A percentile compares a stretch with the other conserved stretches of the same genome.
phyloP scores from a whole-genome alignment of 2,797 vertebrate genomes.

The Heteromormyrus szaboi region DNA sequence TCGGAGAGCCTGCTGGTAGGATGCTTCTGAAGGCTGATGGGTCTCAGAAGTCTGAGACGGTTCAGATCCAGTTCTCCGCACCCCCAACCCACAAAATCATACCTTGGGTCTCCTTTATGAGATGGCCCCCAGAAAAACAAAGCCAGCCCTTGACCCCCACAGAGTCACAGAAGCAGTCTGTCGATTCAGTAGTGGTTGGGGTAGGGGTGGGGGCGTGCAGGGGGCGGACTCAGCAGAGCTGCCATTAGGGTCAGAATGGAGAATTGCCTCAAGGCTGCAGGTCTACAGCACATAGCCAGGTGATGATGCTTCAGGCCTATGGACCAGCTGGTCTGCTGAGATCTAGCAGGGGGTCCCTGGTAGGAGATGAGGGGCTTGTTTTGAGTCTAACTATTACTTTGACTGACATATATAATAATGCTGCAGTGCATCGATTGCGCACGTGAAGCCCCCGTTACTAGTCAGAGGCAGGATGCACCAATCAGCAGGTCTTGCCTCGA shows the following conservation, averaged over 20 bases:
- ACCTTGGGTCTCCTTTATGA: neutral
- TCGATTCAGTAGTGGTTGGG: neutral
- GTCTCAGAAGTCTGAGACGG: neutral
- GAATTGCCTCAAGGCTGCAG: neutral
- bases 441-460: neutral
- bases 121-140: neutral
- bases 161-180: neutral
- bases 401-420: constrained; percentile 12
- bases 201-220: neutral
- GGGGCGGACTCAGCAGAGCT: neutral
- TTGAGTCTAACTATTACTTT: neutral
- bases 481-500: neutral
- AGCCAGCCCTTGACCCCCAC: neutral
- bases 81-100: neutral
- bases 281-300: neutral
- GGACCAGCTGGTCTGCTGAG: neutral
- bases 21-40: neutral
- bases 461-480: neutral
- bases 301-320: neutral
- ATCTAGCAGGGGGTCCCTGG: neutral
- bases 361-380: constrained; percentile 8
- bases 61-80: constrained; percentile 9
- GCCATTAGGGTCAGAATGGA: neutral
- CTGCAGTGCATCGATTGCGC: neutral
- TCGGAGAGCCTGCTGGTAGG: neutral